Base-by-base conservation (phyloP, 2,113 vertebrate species). In the Pionites leucogaster region DNA sequence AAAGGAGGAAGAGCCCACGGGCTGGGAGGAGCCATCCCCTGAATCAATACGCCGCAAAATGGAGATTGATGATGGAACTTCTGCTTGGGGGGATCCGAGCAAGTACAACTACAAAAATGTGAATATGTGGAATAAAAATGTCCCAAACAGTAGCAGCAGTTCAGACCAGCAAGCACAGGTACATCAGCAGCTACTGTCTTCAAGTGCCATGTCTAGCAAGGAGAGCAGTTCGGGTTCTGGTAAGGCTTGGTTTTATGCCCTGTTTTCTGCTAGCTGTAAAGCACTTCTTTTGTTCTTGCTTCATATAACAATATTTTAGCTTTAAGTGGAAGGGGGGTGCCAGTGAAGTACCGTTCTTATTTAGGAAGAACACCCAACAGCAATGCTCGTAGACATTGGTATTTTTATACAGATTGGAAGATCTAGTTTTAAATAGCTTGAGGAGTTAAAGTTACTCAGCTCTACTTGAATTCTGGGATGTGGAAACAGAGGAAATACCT, bases 1-100 rank as follows among this genome's bases (percentile, higher is more conserved):
- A 7, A 99, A 99, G 97, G 99, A 99, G 86, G 99, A 99, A 50
- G 98, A 98, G 47, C 97, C 99, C 25, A 98, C 98, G 1, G 99
- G 99, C 79, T 99, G 99, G 99, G 99, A 99, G 97, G 99, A 99
- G 82, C 99, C 99, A 2, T 99, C 99, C 90, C 99, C 99, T 1
- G 99, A 99, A 92, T 99, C 99, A 33, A 98, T 99, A 68, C 98
- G 99, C 57, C 98, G 99, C 16, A 99, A 99, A 88, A 99, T 99
- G 98, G 99, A 99, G 96, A 99, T 99, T 9, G 99, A 99, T 84
- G 99, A 99, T 81, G 99, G 99, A 69, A 99, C 99, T 64, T 98
- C 99, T 16, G 99, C 99, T 53, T 99, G 99, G 99, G 99, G 99
- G 70, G 99, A 99, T 71, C 99, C 99, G 9, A 99, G 97, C 97